A percentile compares a stretch with the other conserved stretches of the same genome.
These are phyloP conservation scores for Pteronura brasiliensis DNA, from an alignment of 2,113 vertebrate genomes.

Conservation along the genomic window DNA sequence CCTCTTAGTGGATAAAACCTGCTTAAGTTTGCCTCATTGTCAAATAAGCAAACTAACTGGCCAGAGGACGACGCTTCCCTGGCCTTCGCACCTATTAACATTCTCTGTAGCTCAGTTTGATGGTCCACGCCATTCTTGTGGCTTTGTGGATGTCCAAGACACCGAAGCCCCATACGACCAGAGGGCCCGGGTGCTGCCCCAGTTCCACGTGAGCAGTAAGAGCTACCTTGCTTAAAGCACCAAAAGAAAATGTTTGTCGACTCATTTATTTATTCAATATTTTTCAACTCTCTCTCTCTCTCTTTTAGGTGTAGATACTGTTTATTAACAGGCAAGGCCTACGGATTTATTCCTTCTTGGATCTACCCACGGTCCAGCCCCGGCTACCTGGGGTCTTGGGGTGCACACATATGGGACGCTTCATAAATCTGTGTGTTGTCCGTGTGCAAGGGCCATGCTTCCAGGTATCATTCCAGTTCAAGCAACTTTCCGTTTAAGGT, in stretches of 20 bases:
- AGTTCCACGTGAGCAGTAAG: not conserved
- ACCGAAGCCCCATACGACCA: not conserved
- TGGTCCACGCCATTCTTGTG: not conserved
- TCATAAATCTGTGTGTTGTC: not conserved
- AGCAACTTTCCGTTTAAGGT: not conserved
- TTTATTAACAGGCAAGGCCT: not conserved
- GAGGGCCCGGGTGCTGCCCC: not conserved
- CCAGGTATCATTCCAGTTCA: not conserved
- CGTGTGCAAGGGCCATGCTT: not conserved
- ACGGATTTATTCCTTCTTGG: not conserved
- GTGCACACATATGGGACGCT: not conserved
- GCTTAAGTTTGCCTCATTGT: not conserved
- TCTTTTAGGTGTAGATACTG: not conserved
- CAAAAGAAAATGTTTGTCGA: not conserved
- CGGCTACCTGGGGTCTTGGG: not conserved
- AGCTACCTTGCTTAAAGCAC: not conserved
- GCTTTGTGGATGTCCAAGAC: not conserved
- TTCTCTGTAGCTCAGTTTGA: not conserved
- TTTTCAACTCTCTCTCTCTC: not conserved
- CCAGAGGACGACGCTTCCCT: not conserved
- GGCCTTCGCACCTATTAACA: not conserved
- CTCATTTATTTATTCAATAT: not conserved
- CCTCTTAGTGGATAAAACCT: not conserved
- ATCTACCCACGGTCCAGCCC: not conserved
- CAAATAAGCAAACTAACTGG: not conserved